Base-by-base conservation (phyloP, 2,113 vertebrate species). In the Amphilophus citrinellus region DNA sequence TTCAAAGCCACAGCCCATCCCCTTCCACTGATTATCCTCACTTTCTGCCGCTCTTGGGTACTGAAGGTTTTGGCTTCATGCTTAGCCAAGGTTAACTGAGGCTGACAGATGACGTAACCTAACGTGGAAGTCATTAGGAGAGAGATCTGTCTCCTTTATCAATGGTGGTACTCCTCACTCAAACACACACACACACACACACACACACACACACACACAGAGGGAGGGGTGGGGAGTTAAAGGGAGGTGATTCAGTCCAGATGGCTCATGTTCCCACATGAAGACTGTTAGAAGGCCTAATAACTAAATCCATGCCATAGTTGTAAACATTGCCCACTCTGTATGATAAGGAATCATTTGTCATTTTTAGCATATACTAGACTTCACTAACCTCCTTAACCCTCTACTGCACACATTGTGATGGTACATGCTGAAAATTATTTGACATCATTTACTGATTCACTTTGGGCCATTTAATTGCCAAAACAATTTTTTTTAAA, bases 81-180 rank as follows among this genome's bases (percentile, higher is more conserved):
- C 68, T 79, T 50, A 57, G 77, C 66, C 60, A 71, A 85, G 88
- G 91, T 90, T 92, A 93, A 93, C 82, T 71, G 81, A 85, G 79
- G 81, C 82, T 85, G 93, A 93, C 88, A 68, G 87, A 77, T 90
- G 92, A 93, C 77, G 80, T 87, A 84, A 93, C 47, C 83, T 84
- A 81, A 90, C 57, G 20, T 85, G 86, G 75, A 90, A 90, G 83
- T 91, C 81, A 88, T 86, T 84, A 65, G 35, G n/a, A 68, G 73
- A 47, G 66, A 73, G 87, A 66, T 86, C 80, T 87, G 89, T 89
- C 76, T 86, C 87, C 82, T 91, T 92, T 92, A 93, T 90, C 90
- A 86, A 68, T 88, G 91, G 53, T 75, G 5, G 24, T 30, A 27
- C 53, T 66, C 53, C 63, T 63, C 71, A 50, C 53, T 10, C 53